Evolutionary conservation across 2,113 vertebrate genomes (phyloP).

Genomic region (human (Homo sapiens)): GRCh38 chr1:88672001-88672500

Average conservation of each 20-base stretch:
- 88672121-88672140: constrained; percentile 60
- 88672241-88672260: constrained; percentile 33
- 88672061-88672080: background rate
- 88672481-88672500: constrained; percentile 74
- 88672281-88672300: constrained; percentile 59
- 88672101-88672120: constrained; percentile 45
- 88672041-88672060: background rate
- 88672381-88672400: constrained; percentile 31
- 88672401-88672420: constrained; percentile 37
- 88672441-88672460: constrained; percentile 5
- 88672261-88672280: constrained; percentile 41
- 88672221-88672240: constrained; percentile 52
- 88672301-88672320: constrained; percentile 64
- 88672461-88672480: constrained; percentile 62
- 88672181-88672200: constrained; percentile 7
- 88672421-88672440: constrained; percentile 57
- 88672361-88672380: constrained; percentile 62
- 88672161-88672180: background rate
- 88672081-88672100: constrained; percentile 33
- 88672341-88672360: constrained; percentile 45
- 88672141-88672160: background rate
- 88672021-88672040: background rate
- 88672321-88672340: constrained; percentile 56
- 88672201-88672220: constrained; percentile 63
- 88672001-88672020: background rate